Percentiles rank a stretch among this genome's conserved stretches.
These are phyloP conservation scores for Phycodurus eques DNA, from an alignment of 2,113 vertebrate species.

Conservation along the genomic window DNA sequence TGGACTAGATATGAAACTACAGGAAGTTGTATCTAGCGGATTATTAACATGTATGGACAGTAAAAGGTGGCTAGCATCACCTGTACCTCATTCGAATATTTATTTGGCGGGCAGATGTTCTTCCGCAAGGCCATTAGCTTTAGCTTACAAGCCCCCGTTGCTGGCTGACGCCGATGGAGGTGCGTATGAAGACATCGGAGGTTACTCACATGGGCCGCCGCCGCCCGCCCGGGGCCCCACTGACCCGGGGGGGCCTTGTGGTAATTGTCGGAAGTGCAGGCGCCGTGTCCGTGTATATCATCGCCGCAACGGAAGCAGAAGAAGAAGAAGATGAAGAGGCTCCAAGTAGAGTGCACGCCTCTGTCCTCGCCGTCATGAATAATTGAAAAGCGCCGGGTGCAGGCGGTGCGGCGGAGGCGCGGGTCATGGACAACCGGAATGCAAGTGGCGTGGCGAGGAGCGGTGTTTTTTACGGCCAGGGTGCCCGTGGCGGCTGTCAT, in stretches of 20 bases:
- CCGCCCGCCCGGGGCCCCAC: constrained; percentile 32
- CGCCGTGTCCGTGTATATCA: constrained; percentile 49
- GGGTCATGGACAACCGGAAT: constrained; percentile 66
- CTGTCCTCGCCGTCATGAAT: constrained; percentile 68
- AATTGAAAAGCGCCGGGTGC: constrained; percentile 71
- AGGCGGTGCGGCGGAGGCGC: constrained; percentile 60
- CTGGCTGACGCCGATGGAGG: constrained; percentile 70
- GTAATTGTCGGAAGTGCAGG: constrained; percentile 56
- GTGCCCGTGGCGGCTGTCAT: constrained; percentile 37
- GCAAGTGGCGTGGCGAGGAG: constrained; percentile 53
- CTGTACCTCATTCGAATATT: constrained; percentile 76
- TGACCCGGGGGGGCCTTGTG: constrained; percentile 14
- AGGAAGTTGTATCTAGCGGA: neutral
- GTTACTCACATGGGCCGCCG: constrained; percentile 59
- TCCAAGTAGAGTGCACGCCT: constrained; percentile 55
- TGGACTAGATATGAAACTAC: neutral
- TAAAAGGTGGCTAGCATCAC: constrained; percentile 61
- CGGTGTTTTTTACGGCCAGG: constrained; percentile 45
- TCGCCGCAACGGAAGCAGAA: constrained; percentile 43
- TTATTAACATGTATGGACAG: neutral
- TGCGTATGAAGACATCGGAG: constrained; percentile 56
- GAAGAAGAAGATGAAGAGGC: constrained; percentile 45
- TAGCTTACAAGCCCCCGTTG: constrained; percentile 72
- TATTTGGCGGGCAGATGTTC: constrained; percentile 77
- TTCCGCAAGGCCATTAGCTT: constrained; percentile 75